These are phyloP conservation scores for Xiphias gladius DNA, from an alignment of 2,113 vertebrate genomes.

Conservation along the genomic window DNA sequence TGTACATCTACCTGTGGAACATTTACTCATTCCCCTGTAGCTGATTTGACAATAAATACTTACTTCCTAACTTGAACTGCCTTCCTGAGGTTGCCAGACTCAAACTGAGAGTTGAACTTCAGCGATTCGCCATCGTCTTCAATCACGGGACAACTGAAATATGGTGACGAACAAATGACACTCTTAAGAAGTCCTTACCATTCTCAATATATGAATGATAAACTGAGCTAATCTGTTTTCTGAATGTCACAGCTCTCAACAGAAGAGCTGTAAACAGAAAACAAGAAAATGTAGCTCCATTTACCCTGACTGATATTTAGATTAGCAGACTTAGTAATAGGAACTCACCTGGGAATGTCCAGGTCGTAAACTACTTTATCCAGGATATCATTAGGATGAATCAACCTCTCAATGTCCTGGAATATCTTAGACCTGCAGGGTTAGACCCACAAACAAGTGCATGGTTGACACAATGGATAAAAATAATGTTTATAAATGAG, in stretches of 20 bases:
- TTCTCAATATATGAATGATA: background rate
- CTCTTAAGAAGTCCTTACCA: conserved; percentile 1
- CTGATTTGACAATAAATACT: conserved; percentile 63
- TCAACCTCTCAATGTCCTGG: conserved; percentile 98
- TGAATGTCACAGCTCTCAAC: conserved; percentile 16
- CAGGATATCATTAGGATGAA: conserved; percentile 95
- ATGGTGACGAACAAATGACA: conserved; percentile 10
- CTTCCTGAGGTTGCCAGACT: conserved; percentile 98
- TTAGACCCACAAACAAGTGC: conserved; percentile 18
- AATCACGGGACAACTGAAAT: conserved; percentile 85
- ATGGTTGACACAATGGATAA: background rate
- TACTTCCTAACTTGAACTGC: conserved; percentile 98
- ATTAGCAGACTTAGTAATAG: background rate
- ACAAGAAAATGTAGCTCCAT: background rate
- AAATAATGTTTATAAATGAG: background rate
- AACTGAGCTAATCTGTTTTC: conserved; percentile 2
- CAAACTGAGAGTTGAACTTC: conserved; percentile 98
- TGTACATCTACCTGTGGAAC: background rate
- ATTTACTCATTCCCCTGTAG: background rate
- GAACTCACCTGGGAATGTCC: conserved; percentile 90
- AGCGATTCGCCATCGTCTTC: conserved; percentile 90
- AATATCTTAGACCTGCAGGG: conserved; percentile 93
- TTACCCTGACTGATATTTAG: background rate
- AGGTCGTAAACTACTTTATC: conserved; percentile 97
- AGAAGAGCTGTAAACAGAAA: background rate